phyloP scores from a whole-genome alignment of 2,888 invertebrate species.

The Orchesellides sinensis region DNA sequence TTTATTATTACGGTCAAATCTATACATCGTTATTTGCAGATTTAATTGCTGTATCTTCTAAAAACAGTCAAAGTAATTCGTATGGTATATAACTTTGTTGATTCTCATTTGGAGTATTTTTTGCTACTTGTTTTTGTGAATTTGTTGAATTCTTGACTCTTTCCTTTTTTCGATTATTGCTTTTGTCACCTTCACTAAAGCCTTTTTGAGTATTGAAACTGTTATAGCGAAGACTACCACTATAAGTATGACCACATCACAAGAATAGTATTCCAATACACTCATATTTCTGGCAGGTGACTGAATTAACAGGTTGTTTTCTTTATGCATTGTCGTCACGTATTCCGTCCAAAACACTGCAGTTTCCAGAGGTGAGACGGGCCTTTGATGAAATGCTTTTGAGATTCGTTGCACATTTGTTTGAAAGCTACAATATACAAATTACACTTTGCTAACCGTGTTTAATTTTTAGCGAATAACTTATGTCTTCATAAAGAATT shows the following conservation, averaged over 20 bases:
- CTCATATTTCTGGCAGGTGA: slow-evolving; percentile 74
- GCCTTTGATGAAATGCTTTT: slow-evolving; percentile 71
- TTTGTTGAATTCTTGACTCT: no score
- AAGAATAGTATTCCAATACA: slow-evolving; percentile 75
- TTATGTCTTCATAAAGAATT: background rate
- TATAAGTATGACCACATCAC: slow-evolving; percentile 70
- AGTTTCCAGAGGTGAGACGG: slow-evolving; percentile 75
- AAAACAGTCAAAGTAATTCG: no score
- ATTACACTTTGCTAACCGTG: background rate
- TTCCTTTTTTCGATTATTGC: no score
- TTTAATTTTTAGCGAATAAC: background rate
- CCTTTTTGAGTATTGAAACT: background rate
- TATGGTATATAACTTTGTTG: no score
- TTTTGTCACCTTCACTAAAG: no score
- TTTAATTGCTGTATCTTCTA: no score
- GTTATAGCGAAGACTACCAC: background rate
- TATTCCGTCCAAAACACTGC: slow-evolving; percentile 76
- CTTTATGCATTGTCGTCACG: slow-evolving; percentile 74
- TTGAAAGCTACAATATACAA: slow-evolving; percentile 19
- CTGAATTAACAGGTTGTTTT: slow-evolving; percentile 73
- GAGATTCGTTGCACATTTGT: slow-evolving; percentile 48
- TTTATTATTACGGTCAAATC: no score
- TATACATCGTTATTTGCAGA: no score
- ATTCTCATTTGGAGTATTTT: no score
- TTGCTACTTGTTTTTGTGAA: no score